These are phyloP conservation scores for Dioctria linearis DNA, from an alignment of 2,888 invertebrate genomes.

Conservation along the genomic window DNA sequence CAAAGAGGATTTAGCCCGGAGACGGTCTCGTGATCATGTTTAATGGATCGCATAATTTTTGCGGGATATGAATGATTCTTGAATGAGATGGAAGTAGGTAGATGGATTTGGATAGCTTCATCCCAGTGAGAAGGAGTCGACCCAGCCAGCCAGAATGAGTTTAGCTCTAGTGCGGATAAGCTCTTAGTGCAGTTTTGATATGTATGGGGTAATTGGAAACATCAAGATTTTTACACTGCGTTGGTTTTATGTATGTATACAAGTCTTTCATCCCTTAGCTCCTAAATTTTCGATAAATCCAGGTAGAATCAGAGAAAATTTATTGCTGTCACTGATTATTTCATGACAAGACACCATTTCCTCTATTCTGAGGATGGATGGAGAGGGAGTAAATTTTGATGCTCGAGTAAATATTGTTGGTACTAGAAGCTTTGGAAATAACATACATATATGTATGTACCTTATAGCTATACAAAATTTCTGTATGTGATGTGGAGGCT, in stretches of 20 bases:
- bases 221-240: conserved; percentile 19
- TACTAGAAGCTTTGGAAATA: no score
- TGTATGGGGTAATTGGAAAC: conserved; percentile 8
- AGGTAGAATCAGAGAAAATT: not conserved
- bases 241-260: conserved; percentile 32
- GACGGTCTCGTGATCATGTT: conserved; percentile 53
- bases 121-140: not conserved
- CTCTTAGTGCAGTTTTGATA: conserved; percentile 1
- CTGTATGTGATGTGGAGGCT: not conserved
- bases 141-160: not conserved
- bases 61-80: conserved; percentile 46
- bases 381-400: no score
- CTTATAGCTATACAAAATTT: not conserved
- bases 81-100: conserved; percentile 7
- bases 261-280: conserved; percentile 13
- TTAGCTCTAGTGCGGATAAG: not conserved
- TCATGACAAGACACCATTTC: not conserved
- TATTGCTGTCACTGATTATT: not conserved
- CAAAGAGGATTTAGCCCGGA: conserved; percentile 51
- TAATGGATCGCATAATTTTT: conserved; percentile 54
- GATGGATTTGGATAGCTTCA: no score
- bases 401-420: no score
- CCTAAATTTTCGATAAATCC: conserved; percentile 24
- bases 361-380: no score
- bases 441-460: not conserved